Conservation (phyloP, 2,797 vertebrate species). For the Hirundo rustica region DNA sequence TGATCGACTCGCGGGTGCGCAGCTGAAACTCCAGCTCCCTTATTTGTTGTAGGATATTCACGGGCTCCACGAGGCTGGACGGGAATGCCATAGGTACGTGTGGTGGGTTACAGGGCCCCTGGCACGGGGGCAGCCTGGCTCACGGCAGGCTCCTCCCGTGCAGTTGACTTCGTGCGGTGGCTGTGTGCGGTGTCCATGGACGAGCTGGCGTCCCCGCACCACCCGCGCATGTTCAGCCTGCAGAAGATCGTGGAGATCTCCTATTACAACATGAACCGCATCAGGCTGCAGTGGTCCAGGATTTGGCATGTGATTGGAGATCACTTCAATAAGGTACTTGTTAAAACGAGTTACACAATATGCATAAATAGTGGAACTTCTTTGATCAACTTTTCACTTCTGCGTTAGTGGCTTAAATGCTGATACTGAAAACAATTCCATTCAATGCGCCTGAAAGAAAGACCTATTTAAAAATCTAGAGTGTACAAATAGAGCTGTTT, state of each 20-base stretch:
- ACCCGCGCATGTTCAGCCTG: constrained; percentile 95
- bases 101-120: not conserved
- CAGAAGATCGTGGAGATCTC: constrained; percentile 99
- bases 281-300: constrained; percentile 94
- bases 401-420: not conserved
- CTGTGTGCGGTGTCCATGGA: constrained; percentile 96
- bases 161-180: constrained; percentile 97
- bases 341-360: not conserved
- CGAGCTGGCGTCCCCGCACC: constrained; percentile 91
- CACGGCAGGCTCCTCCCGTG: not conserved
- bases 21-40: not conserved
- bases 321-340: constrained; percentile 93
- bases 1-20: accelerated
- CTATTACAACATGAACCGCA: constrained; percentile 98
- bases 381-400: not conserved
- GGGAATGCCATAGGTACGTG: constrained; percentile 93
- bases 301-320: constrained; percentile 98
- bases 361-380: not conserved
- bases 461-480: not conserved
- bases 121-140: not conserved
- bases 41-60: constrained; percentile 86
- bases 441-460: not conserved
- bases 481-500: not conserved
- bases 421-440: not conserved
- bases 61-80: constrained; percentile 92